Percentiles rank a stretch among this genome's conserved stretches.
phyloP scores from a whole-genome alignment of 2,888 invertebrate genomes.

The Pammene fasciana region DNA sequence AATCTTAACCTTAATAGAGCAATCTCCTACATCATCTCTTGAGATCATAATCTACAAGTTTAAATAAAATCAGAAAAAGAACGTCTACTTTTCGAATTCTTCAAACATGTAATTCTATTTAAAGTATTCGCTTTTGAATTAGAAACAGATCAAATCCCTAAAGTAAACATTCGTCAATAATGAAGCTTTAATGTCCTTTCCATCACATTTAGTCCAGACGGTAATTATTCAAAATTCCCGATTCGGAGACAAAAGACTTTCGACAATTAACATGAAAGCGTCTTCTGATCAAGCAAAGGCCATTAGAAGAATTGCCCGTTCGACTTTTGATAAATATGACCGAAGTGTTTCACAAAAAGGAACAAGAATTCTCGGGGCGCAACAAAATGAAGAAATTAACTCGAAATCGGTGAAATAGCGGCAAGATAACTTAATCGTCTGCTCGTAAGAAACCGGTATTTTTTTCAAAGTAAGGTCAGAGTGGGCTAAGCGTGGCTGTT shows the following conservation, averaged over 20 bases:
- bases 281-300: constrained; percentile 53
- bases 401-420: constrained; percentile 74
- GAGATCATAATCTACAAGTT: constrained; percentile 36
- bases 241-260: constrained; percentile 42
- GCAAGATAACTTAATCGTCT: constrained; percentile 74
- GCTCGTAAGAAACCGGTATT: constrained; percentile 65
- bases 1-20: constrained; percentile 38
- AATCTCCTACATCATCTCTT: constrained; percentile 21
- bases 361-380: constrained; percentile 57
- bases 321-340: constrained; percentile 58
- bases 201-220: constrained; percentile 42
- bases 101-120: background rate
- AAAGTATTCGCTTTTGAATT: background rate
- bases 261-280: constrained; percentile 56
- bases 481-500: constrained; percentile 53
- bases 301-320: constrained; percentile 76
- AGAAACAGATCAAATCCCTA: constrained; percentile 14
- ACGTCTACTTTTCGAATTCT: background rate
- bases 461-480: constrained; percentile 59
- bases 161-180: constrained; percentile 33
- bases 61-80: constrained; percentile 6
- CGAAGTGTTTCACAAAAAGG: constrained; percentile 49
- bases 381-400: constrained; percentile 80
- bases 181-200: constrained; percentile 41
- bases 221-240: constrained; percentile 36